Evolutionary conservation across 2,113 vertebrate species (phyloP).

Genomic region (Ciconia maguari): DNA sequence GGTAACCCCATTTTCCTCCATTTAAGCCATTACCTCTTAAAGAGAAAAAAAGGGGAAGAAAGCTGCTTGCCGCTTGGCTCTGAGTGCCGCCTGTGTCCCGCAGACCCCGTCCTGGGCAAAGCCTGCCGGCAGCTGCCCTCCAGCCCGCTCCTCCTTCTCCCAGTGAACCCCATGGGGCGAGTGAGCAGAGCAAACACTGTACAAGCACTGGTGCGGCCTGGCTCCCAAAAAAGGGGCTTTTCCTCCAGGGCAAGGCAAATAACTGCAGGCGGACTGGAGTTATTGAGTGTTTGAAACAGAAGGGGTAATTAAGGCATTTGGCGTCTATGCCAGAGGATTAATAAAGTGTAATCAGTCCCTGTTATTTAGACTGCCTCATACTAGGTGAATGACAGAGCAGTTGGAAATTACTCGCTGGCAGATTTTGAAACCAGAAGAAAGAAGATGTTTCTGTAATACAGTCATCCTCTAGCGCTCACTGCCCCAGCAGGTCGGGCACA

Average conservation of each 20-base stretch:
- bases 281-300: neutral
- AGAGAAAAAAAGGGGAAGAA: neutral
- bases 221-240: neutral
- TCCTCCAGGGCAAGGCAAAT: neutral
- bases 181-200: fast-evolving
- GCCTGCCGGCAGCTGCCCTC: neutral
- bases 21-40: neutral
- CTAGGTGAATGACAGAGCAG: neutral
- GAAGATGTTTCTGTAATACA: constrained; percentile 6
- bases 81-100: fast-evolving
- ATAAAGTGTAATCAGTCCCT: neutral
- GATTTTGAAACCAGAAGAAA: neutral
- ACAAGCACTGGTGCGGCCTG: fast-evolving
- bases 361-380: neutral
- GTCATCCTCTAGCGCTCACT: neutral
- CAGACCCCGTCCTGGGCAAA: neutral
- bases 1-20: neutral
- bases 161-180: neutral
- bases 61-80: neutral
- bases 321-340: neutral
- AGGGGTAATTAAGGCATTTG: neutral
- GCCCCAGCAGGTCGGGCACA: neutral
- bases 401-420: neutral
- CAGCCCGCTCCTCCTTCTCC: neutral
- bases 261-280: neutral